Evolutionary conservation across 2,113 vertebrate species (phyloP).

Genomic region (Hippocampus comes): DNA sequence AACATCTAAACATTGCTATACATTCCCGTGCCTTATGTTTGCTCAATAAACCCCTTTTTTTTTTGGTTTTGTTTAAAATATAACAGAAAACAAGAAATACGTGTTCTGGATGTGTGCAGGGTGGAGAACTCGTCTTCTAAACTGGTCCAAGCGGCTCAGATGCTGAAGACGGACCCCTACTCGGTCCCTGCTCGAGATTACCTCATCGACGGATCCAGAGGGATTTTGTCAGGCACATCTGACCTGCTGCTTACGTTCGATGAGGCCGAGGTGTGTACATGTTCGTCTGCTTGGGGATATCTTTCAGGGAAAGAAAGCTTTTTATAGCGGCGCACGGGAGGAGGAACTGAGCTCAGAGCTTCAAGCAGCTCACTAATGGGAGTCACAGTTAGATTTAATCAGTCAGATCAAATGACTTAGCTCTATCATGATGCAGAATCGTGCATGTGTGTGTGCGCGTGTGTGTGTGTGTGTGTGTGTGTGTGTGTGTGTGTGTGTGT

Average conservation of each 20-base stretch:
- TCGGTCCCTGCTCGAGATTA: conserved; percentile 97
- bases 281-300: conserved; percentile 20
- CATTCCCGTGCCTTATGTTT: not conserved
- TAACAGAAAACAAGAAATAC: not conserved
- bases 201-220: conserved; percentile 94
- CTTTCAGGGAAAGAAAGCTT: conserved; percentile 60
- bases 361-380: conserved; percentile 44
- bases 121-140: conserved; percentile 96
- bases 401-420: conserved; percentile 59
- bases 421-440: conserved; percentile 46
- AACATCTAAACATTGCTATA: no score
- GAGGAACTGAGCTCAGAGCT: conserved; percentile 40
- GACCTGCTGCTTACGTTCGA: conserved; percentile 96
- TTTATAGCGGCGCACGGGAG: conserved; percentile 55
- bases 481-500: conserved; percentile 19
- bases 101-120: conserved; percentile 62
- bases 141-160: conserved; percentile 91
- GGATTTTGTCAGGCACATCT: conserved; percentile 95
- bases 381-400: conserved; percentile 58
- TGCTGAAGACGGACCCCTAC: conserved; percentile 94
- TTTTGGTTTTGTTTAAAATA: not conserved
- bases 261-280: conserved; percentile 83
- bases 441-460: not conserved
- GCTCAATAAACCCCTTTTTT: not conserved
- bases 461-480: conserved; percentile 13